Evolutionary conservation across 2,113 vertebrate genomes (phyloP).

Genomic region (Rhegmatorhina hoffmannsi): DNA sequence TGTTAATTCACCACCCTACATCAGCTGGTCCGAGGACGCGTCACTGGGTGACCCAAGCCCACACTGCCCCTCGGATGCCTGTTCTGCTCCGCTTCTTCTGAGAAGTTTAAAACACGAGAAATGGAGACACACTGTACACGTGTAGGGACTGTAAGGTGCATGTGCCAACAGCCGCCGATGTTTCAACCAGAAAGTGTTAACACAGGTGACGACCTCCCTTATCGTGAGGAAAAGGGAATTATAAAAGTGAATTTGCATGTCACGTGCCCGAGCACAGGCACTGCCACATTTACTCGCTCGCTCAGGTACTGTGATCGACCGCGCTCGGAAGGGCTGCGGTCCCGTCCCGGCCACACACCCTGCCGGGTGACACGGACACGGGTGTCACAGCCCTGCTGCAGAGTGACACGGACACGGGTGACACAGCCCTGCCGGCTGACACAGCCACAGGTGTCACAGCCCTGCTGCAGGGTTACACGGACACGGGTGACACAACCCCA

Average conservation of each 20-base stretch:
- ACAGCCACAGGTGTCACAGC: too few relatives aligned
- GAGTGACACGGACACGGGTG: too few relatives aligned
- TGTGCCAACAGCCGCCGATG: accelerated
- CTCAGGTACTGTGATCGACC: accelerated
- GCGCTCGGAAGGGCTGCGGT: too few relatives aligned
- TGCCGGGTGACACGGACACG: too few relatives aligned
- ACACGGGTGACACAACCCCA: too few relatives aligned
- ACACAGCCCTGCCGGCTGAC: too few relatives aligned
- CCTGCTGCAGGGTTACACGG: too few relatives aligned
- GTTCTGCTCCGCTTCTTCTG: accelerated
- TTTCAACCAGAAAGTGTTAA: background rate
- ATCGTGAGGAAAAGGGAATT: accelerated
- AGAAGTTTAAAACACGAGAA: accelerated
- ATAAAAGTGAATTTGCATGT: background rate
- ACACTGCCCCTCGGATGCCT: accelerated
- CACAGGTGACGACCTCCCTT: accelerated
- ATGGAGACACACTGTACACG: accelerated
- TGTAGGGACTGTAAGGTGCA: accelerated
- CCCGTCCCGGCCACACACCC: too few relatives aligned
- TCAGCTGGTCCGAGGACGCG: accelerated
- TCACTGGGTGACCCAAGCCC: accelerated
- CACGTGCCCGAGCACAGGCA: background rate
- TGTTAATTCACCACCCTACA: accelerated
- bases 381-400: accelerated
- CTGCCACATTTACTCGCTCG: accelerated